phyloP scores from a whole-genome alignment of 1,140 invertebrate species.

The Rhopalosiphum padi region DNA sequence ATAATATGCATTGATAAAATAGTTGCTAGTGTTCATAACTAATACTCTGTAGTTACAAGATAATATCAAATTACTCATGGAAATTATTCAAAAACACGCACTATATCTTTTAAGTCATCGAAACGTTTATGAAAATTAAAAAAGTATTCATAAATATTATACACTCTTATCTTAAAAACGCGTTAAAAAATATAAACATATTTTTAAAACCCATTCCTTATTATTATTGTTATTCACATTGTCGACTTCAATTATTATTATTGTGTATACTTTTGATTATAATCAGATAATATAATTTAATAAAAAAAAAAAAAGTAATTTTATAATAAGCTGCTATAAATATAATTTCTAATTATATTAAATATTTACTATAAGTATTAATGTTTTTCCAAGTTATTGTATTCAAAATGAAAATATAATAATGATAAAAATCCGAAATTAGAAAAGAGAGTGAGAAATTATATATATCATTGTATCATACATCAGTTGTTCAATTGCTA shows the following conservation, averaged over 20 bases:
- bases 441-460: background rate
- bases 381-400: background rate
- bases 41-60: background rate
- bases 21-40: background rate
- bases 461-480: background rate
- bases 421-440: background rate
- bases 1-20: background rate
- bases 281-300: background rate
- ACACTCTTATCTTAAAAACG: background rate
- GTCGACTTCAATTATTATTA: background rate
- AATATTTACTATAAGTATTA: background rate
- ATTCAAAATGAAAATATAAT: background rate
- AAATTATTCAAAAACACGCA: slow-evolving; percentile 23
- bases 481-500: background rate
- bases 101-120: background rate
- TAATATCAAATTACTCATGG: background rate
- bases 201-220: background rate
- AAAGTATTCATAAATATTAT: background rate
- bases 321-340: background rate
- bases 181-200: too few species aligned
- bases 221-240: background rate
- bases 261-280: background rate
- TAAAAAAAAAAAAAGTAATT: background rate
- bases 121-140: background rate
- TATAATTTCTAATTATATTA: too few species aligned